These are phyloP conservation scores for Amorpha juglandis DNA, from an alignment of 2,888 invertebrate species.

Conservation along the genomic window DNA sequence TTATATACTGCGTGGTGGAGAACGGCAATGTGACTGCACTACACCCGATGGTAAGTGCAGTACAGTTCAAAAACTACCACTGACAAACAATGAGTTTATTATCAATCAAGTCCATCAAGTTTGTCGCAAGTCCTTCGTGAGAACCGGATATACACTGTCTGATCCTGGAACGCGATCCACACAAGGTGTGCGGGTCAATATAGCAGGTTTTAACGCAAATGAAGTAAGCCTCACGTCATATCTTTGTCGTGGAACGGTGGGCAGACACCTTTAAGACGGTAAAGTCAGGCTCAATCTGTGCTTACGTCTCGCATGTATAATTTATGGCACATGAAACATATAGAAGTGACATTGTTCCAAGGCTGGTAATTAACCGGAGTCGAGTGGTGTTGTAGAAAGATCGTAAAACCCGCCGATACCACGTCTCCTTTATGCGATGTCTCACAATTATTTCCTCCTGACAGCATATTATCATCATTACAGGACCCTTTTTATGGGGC, in stretches of 20 bases:
- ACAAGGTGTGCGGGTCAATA: too few species aligned
- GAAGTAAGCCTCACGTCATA: too few species aligned
- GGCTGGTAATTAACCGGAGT: slow-evolving; percentile 59
- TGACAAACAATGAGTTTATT: too few species aligned
- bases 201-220: too few species aligned
- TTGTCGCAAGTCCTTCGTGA: too few species aligned
- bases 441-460: slow-evolving; percentile 65
- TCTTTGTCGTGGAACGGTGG: not conserved
- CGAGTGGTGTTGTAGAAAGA: slow-evolving; percentile 46
- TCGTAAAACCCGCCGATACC: slow-evolving; percentile 57
- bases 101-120: too few species aligned
- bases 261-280: not conserved
- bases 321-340: slow-evolving; percentile 16
- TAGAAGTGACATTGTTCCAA: slow-evolving; percentile 39
- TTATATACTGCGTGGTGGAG: too few species aligned
- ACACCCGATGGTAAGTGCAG: too few species aligned
- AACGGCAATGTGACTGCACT: too few species aligned
- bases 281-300: not conserved
- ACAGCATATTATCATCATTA: slow-evolving; percentile 63
- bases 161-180: too few species aligned
- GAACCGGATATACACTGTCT: too few species aligned
- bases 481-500: slow-evolving; percentile 61
- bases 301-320: slow-evolving; percentile 1
- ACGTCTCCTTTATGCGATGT: slow-evolving; percentile 54
- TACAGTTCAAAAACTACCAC: too few species aligned